Base-by-base conservation (phyloP, 2,888 invertebrate genomes). In the Oscheius sp. region DNA sequence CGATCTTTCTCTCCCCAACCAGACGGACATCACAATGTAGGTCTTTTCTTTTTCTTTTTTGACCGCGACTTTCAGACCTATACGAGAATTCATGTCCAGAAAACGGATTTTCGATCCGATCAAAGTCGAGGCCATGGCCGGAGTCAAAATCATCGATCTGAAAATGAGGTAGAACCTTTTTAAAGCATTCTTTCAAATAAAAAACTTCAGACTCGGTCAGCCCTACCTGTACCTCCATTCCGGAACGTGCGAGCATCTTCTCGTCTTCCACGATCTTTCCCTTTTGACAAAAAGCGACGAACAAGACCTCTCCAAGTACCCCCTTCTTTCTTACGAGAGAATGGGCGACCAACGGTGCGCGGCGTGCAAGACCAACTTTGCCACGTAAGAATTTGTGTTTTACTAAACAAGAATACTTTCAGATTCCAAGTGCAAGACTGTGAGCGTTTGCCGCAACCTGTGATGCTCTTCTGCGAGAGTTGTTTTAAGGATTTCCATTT, bases 231-330 rank as follows among this genome's bases (percentile, higher is more conserved):
- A 80, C 59, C 77, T 81, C 51, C 86, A 86, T 65, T 79, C 84
- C 21, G 83, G 84, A 21, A 81, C 82, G n/a, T 85, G 85, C 70
- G 85, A 85, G 66, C 85, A 85, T 68, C 58, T 83, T 11, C 48
- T 85, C 21, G 66, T 85, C 11, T 88, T 88, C 76, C 84, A 88
- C 51, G 87, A 88, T 77, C 74, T 88, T 10, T 78, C 87, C 21
- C 72, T 86, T 29, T 63, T 88, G 48, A 79, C 83, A 55, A 77
- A 79, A n/a, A 71, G 81, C 9, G 88, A 88, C 76, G 78, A 75
- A 11, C 84, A 85, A 73, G 73, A 73, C 10, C 33, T 82, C 10
- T 42, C 57, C 21, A 79, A 76, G 7, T 88, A 87, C 76, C 88
- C 88, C 2, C 75, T 84, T 29, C 51, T 76, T 7, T 66, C 84